These are phyloP conservation scores for Lycaon pictus DNA, from an alignment of 2,113 vertebrate genomes.

Conservation along the genomic window DNA sequence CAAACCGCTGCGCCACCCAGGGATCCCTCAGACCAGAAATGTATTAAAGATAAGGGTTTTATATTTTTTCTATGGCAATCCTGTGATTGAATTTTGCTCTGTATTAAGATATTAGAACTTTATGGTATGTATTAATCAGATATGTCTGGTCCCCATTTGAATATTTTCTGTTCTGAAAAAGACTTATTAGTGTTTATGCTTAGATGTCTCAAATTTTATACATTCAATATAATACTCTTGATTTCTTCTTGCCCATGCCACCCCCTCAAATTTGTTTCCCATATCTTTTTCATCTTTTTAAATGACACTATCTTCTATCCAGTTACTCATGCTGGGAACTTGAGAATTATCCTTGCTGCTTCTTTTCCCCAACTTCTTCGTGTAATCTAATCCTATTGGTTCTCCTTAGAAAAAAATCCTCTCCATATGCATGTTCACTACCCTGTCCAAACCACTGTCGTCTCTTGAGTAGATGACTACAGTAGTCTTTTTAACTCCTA, in stretches of 20 bases:
- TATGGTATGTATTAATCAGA: conserved; percentile 36
- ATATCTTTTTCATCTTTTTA: conserved; percentile 5
- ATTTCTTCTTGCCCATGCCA: not conserved
- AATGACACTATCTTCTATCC: not conserved
- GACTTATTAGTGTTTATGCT: not conserved
- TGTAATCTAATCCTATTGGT: not conserved
- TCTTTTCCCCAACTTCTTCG: not conserved
- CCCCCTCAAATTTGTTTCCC: conserved; percentile 16
- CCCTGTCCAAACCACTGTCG: not conserved
- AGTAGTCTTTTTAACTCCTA: not conserved
- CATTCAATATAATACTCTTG: not conserved
- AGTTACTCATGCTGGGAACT: conserved; percentile 1
- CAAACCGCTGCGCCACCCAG: too few species aligned
- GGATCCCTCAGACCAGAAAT: not conserved
- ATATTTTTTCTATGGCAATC: conserved; percentile 30
- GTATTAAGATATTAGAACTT: not conserved
- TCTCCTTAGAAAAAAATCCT: not conserved
- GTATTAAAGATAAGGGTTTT: not conserved
- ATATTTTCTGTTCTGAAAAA: conserved; percentile 8
- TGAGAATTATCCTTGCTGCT: not conserved
- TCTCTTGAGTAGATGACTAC: conserved; percentile 18
- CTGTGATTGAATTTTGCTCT: conserved; percentile 17
- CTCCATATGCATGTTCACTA: not conserved
- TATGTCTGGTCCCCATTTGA: not conserved
- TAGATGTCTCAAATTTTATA: conserved; percentile 18